A percentile compares a stretch with the other conserved stretches of the same genome.
phyloP scores from a whole-genome alignment of 2,113 vertebrate genomes.

The Pelodiscus sinensis region DNA sequence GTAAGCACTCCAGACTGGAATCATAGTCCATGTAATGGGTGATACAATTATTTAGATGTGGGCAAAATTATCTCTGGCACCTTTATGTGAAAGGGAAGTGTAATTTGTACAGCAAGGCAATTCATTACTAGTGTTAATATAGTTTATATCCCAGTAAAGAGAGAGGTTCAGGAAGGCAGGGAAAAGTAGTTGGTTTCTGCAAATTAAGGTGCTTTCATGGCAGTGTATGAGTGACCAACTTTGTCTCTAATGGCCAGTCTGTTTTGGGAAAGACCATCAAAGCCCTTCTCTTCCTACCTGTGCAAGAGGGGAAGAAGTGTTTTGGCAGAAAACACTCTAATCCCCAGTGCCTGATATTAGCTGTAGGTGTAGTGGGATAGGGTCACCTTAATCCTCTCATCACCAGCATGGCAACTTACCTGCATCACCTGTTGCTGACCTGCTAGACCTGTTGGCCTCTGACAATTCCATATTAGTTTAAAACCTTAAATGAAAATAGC shows the following conservation, averaged over 20 bases:
- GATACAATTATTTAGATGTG: conserved; percentile 5
- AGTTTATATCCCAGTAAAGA: neutral
- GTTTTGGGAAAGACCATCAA: too few species aligned
- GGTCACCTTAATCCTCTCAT: neutral
- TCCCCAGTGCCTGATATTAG: neutral
- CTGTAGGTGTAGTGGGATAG: neutral
- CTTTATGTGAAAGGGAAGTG: neutral
- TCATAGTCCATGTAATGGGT: conserved; percentile 26
- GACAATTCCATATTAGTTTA: conserved; percentile 1
- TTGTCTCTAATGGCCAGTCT: neutral
- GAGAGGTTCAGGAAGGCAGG: neutral
- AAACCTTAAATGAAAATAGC: neutral
- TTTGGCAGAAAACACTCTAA: neutral
- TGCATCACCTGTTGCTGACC: neutral
- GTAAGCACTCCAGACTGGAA: conserved; percentile 30
- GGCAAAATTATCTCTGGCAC: neutral
- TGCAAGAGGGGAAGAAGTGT: neutral
- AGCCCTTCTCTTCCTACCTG: neutral
- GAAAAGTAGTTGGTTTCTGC: neutral
- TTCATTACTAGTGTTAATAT: neutral
- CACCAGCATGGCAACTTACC: neutral
- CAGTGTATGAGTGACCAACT: neutral
- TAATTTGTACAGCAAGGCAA: neutral
- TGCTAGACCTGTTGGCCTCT: neutral
- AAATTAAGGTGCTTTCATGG: neutral